Percentiles rank a stretch among this genome's conserved stretches.
Conservation (phyloP, 2,113 vertebrate genomes). For the Psammodynastes pulverulentus region DNA sequence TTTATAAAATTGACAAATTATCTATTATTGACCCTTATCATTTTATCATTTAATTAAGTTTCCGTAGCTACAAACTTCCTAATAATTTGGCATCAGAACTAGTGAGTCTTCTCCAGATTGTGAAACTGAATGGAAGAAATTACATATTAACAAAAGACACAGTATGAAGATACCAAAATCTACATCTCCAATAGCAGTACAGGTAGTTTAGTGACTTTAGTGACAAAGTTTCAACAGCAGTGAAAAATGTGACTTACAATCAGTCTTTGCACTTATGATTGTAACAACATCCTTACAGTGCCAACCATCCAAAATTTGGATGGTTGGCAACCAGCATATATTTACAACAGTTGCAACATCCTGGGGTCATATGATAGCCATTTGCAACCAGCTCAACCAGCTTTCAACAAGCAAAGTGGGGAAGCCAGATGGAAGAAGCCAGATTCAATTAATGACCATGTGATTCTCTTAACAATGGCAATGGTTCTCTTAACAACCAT, state of each 20-base stretch:
- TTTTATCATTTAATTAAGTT: not conserved
- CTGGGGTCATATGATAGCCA: not conserved
- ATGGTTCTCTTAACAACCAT: not conserved
- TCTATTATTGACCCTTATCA: not conserved
- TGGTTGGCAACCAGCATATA: not conserved
- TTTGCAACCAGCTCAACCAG: not conserved
- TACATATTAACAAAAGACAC: not conserved
- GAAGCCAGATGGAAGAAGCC: not conserved
- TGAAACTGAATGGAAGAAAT: not conserved
- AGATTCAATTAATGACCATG: not conserved
- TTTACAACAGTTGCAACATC: not conserved
- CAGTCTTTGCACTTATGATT: not conserved
- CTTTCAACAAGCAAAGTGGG: not conserved
- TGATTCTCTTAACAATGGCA: not conserved
- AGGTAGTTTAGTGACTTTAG: not conserved
- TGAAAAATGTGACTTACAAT: not conserved
- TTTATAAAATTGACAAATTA: not conserved
- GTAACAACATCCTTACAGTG: not conserved
- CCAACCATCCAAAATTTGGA: not conserved
- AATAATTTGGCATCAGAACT: not conserved
- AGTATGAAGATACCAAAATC: not conserved
- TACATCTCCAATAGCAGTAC: not conserved
- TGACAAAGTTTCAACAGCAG: not conserved
- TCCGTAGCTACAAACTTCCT: not conserved
- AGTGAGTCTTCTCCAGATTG: not conserved